phyloP scores from a whole-genome alignment of 2,888 invertebrate genomes.

The Torymus tubicola region DNA sequence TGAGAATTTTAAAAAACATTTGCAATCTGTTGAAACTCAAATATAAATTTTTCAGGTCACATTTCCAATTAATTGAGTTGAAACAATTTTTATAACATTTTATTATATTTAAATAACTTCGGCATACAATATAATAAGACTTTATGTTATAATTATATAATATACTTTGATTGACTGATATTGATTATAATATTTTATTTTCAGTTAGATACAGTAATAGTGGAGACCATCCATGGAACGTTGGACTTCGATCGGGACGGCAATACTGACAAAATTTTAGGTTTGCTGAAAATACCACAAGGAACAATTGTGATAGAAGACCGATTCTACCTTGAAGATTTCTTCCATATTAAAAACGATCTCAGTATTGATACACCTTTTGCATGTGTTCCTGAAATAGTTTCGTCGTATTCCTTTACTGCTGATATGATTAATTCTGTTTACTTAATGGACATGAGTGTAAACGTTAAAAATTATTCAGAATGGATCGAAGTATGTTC shows the following conservation, averaged over 20 bases:
- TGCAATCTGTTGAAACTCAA: too few species aligned
- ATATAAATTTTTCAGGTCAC: too few species aligned
- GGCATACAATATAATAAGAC: not conserved
- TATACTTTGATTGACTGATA: too few species aligned
- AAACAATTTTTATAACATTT: too few species aligned
- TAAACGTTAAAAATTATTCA: constrained; percentile 76
- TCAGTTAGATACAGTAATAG: constrained; percentile 65
- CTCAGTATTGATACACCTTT: constrained; percentile 80
- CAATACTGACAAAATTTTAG: constrained; percentile 67
- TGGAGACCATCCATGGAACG: constrained; percentile 65
- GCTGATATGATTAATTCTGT: constrained; percentile 74
- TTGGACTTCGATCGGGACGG: constrained; percentile 73
- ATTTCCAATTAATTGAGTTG: too few species aligned
- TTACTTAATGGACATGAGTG: constrained; percentile 77
- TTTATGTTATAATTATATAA: not conserved
- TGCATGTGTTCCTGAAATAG: constrained; percentile 75
- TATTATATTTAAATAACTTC: not conserved
- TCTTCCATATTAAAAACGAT: constrained; percentile 79
- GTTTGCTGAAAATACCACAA: constrained; percentile 77
- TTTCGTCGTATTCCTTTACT: constrained; percentile 77
- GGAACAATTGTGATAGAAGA: constrained; percentile 80
- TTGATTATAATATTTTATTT: constrained; percentile 44
- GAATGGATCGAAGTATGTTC: constrained; percentile 77
- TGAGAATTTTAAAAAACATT: constrained; percentile 62
- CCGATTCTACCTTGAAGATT: constrained; percentile 78